phyloP scores from a whole-genome alignment of 2,113 vertebrate species.

The Mesoclemmys tuberculata region DNA sequence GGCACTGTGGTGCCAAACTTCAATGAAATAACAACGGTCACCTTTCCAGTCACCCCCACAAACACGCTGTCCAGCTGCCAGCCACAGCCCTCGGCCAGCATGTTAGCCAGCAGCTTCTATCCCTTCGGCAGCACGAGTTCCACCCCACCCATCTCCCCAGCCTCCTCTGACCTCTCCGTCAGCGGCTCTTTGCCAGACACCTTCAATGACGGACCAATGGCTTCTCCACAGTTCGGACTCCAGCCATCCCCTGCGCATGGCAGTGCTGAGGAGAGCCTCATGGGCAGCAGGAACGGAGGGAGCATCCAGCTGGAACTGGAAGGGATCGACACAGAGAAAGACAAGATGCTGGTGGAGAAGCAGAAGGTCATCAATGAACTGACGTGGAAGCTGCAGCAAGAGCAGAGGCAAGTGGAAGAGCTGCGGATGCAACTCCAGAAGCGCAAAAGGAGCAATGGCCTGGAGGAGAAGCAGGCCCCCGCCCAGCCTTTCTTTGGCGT shows the following conservation, averaged over 20 bases:
- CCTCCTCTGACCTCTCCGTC: constrained; percentile 93
- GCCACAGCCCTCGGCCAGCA: constrained; percentile 84
- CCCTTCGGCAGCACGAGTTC: constrained; percentile 95
- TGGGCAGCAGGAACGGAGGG: constrained; percentile 77
- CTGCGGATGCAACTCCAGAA: constrained; percentile 94
- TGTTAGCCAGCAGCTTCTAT: constrained; percentile 91
- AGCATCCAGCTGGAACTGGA: constrained; percentile 79
- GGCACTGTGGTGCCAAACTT: constrained; percentile 78
- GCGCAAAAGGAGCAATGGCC: constrained; percentile 83
- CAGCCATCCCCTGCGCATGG: constrained; percentile 85
- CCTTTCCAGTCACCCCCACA: constrained; percentile 91
- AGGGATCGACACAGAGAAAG: constrained; percentile 91
- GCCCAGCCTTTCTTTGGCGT: constrained; percentile 84
- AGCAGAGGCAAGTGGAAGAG: constrained; percentile 96
- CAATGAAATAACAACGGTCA: constrained; percentile 89
- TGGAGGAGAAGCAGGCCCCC: constrained; percentile 74
- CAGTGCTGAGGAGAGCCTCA: constrained; percentile 85
- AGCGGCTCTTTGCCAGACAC: constrained; percentile 92
- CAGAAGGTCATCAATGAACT: constrained; percentile 98
- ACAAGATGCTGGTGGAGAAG: constrained; percentile 99
- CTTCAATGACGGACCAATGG: constrained; percentile 91
- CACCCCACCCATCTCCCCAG: constrained; percentile 93
- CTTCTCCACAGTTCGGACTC: constrained; percentile 88
- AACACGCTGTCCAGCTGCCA: constrained; percentile 87
- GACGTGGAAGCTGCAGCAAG: constrained; percentile 96